Percentiles rank a stretch among this genome's conserved stretches.
These are phyloP conservation scores for Riparia riparia DNA, from an alignment of 2,113 vertebrate genomes.

Conservation along the genomic window DNA sequence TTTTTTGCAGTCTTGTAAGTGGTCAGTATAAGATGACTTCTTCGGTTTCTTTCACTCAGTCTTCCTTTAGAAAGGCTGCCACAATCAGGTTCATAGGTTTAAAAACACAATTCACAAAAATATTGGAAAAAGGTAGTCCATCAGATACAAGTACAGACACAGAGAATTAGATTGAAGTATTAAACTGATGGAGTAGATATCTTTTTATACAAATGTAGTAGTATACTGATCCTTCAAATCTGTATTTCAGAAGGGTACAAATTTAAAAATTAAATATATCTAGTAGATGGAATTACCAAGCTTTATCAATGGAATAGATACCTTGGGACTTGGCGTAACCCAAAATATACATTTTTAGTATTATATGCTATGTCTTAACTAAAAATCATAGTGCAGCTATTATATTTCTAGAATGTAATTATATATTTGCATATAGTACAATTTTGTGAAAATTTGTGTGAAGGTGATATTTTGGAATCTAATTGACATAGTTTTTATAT, in stretches of 20 bases:
- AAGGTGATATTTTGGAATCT: background rate
- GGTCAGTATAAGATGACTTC: background rate
- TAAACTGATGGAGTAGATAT: background rate
- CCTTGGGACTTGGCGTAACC: background rate
- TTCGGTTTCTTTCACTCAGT: background rate
- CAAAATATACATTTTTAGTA: background rate
- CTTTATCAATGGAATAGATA: background rate
- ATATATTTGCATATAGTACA: background rate
- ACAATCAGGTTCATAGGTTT: background rate
- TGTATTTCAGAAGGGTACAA: background rate
- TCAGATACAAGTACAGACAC: background rate
- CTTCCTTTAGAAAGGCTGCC: background rate
- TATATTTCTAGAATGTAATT: background rate
- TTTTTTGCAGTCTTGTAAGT: background rate
- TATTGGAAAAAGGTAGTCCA: background rate
- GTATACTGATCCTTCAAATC: background rate
- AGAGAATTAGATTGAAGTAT: background rate
- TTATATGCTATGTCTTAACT: background rate
- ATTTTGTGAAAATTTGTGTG: background rate
- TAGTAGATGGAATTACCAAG: background rate
- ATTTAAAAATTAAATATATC: background rate
- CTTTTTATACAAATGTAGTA: background rate
- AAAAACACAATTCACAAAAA: background rate
- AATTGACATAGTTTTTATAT: background rate
- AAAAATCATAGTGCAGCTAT: background rate